phyloP scores from a whole-genome alignment of 2,113 vertebrate genomes.

The Eudorcas thomsonii region DNA sequence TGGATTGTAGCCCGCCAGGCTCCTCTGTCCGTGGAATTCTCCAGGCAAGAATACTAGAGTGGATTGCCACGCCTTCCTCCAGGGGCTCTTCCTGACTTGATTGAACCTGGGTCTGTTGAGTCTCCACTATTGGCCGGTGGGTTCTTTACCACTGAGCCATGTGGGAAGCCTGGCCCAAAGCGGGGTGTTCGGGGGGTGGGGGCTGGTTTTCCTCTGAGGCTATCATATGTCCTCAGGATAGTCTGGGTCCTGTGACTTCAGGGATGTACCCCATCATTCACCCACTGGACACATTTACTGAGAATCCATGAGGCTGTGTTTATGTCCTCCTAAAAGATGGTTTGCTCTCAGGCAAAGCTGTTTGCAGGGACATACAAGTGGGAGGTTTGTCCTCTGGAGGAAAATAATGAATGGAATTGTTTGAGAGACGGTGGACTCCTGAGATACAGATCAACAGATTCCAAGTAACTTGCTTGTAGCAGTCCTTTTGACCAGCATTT shows the following conservation, averaged over 20 bases:
- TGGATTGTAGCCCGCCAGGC: not conserved
- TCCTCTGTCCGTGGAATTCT: not conserved
- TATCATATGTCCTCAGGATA: not conserved
- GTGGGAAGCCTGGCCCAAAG: not conserved
- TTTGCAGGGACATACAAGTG: not conserved
- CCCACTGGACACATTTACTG: not conserved
- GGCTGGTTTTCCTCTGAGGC: not conserved
- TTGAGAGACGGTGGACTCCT: not conserved
- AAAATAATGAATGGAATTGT: not conserved
- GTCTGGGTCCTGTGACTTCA: not conserved
- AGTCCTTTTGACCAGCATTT: not conserved
- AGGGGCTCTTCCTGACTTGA: not conserved
- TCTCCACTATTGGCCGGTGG: not conserved
- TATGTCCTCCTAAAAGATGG: not conserved
- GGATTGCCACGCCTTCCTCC: not conserved
- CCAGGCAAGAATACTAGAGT: not conserved
- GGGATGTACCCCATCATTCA: too few species aligned
- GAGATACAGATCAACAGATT: not conserved
- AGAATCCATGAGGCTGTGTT: not conserved
- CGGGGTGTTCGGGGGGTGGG: rapidly evolving
- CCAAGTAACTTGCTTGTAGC: not conserved
- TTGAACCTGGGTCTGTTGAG: not conserved
- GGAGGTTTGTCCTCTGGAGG: not conserved
- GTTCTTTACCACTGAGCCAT: not conserved
- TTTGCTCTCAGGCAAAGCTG: not conserved